Evolutionary conservation across 2,113 vertebrate species (phyloP), one percentile per base, ranked within the genome.

Genomic region (Anguilla japonica): DNA sequence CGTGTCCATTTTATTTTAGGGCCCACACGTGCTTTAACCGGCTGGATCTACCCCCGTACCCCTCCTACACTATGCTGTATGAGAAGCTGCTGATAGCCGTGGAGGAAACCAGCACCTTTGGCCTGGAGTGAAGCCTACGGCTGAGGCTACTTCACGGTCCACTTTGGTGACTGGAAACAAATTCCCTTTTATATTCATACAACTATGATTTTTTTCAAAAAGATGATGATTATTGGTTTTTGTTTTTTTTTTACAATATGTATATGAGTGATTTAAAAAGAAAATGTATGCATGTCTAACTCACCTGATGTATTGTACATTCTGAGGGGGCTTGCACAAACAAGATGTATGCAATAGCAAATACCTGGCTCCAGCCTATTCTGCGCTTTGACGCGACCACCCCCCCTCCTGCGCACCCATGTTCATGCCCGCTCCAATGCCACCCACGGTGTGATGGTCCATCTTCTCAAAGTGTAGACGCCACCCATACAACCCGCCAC

Each of bases 101-200:
- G 92, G 98, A 99, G 95, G 98, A 99, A 95, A 99, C 98, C 87
- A 99, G 98, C 94, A 99, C 98, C 14, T 99, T 99, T 92, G 98
- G 98, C 92, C 96, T 99, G 90, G 98, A 99, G 94, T 99, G 94
- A 99, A 90, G 87, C 88, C 43, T 56, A 91, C 87, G 29, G 57
- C 50, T 13, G 50, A 53, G 50, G 50, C 50, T 53, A 85, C 63
- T 63, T 39, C n/a, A 9, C 40, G 79, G 67, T 57, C 85, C 8
- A 39, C 39, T 41, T 85, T 56, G 14, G n/a, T 84, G 41, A 85
- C 79, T 39, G 40, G 53, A 63, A 88, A 71, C 67, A n/a, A 26
- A 15, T 71, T 87, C 53, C 56, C 85, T 60, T 87, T 89, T 87
- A 34, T 34, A 34, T 71, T 88, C 26, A 80, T 84, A 63, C 50